These are phyloP conservation scores for Gila robusta DNA, from an alignment of 2,797 vertebrate species.

Conservation along the genomic window DNA sequence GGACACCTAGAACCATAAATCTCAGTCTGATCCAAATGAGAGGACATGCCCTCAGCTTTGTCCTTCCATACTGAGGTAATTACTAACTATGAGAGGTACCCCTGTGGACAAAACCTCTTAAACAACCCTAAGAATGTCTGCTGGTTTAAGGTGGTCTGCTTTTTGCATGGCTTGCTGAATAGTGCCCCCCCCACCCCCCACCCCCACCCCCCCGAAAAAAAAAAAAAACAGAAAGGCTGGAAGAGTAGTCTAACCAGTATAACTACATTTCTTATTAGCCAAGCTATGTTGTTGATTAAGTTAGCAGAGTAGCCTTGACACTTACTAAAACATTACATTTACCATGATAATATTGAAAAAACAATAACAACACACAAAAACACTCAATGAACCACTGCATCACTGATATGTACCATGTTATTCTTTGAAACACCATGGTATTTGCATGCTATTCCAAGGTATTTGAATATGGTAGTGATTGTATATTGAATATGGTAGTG, in stretches of 20 bases:
- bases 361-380: background rate
- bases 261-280: background rate
- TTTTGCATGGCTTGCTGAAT: background rate
- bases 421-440: background rate
- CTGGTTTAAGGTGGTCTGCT: background rate
- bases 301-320: background rate
- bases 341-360: background rate
- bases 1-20: constrained; percentile 24
- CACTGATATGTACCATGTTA: background rate
- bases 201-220: background rate
- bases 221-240: background rate
- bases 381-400: background rate
- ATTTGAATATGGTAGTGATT: background rate
- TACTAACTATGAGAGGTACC: constrained; percentile 14
- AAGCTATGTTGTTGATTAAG: background rate
- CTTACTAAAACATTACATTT: background rate
- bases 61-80: constrained; percentile 22
- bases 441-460: background rate
- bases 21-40: constrained; percentile 7
- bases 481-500: background rate
- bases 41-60: constrained; percentile 9
- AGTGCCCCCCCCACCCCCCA: background rate
- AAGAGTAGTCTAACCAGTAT: background rate
- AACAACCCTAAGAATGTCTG: background rate
- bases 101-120: constrained; percentile 20